Evolutionary conservation across 2,797 vertebrate genomes (phyloP), one percentile per base, ranked within the genome.

Genomic region (Cheirogaleus major): DNA sequence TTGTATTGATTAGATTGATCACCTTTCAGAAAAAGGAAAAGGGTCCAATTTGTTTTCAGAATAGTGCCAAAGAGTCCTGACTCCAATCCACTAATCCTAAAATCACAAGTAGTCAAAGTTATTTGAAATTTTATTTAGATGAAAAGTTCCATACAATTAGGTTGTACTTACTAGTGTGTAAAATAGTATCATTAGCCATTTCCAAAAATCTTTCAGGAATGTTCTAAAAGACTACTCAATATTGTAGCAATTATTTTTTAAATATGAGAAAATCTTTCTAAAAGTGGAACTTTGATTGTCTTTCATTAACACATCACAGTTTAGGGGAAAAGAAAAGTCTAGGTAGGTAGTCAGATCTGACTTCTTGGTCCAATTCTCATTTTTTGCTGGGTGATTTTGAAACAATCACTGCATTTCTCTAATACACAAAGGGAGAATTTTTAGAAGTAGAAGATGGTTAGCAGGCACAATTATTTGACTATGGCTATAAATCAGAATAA

Each of bases 21-120:
- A 73, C 43, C 57, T 89, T 93, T 95, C 43, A 93, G 20, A 86
- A 45, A 23, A 80, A 82, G 7, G 15, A n/a, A 85, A 95, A 50
- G 0, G 7, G 5, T 4, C 15, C 32, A 45, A 2, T 73, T 88
- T 76, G 32, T 87, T 76, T 83, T 72, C 52, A 27, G 70, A 61
- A 81, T 17, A 87, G 6, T 48, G 1, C 32, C 57, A 61, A n/a
- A 73, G 38, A 88, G 11, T 93, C 32, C 35, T 69, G 48, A 89
- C 18, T 9, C 41, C 27, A 94, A 43, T 45, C 23, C 12, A 57
- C 38, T 95, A 83, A 93, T 92, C 79, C 13, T 73, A 2, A 79
- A 89, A 75, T 85, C 6, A 67, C 15, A 67, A 81, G 50, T 41
- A 82, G 38, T 48, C 84, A 78, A 57, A 96, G 61, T 72, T 76